These are phyloP conservation scores for Rhineura floridana DNA, from an alignment of 2,113 vertebrate genomes.

Conservation along the genomic window DNA sequence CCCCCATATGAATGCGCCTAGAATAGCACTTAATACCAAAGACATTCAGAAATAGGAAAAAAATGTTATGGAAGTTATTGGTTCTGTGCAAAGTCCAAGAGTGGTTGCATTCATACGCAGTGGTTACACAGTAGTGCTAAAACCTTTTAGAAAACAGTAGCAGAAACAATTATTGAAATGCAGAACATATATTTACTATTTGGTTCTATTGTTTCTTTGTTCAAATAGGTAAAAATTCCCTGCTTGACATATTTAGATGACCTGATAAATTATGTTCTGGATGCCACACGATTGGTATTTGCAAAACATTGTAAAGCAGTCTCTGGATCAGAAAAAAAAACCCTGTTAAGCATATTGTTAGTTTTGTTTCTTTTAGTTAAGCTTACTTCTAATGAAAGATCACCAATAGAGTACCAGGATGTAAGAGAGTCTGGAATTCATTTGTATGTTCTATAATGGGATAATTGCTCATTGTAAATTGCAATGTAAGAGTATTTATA, in stretches of 20 bases:
- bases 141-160: background rate
- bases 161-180: background rate
- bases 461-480: background rate
- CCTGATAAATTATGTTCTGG: background rate
- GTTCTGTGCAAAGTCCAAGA: background rate
- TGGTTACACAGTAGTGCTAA: background rate
- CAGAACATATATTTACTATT: background rate
- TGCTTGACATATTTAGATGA: background rate
- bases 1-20: background rate
- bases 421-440: background rate
- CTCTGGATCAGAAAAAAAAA: background rate
- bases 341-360: background rate
- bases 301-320: background rate
- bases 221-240: background rate
- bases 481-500: background rate
- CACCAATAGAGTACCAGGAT: background rate
- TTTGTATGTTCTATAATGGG: background rate
- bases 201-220: background rate
- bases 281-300: background rate
- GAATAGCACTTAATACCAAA: background rate
- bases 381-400: background rate
- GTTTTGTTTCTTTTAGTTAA: background rate
- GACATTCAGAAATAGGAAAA: background rate
- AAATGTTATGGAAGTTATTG: background rate
- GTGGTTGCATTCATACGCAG: background rate